A percentile compares a stretch with the other conserved stretches of the same genome.
Evolutionary conservation across 2,113 vertebrate genomes (phyloP).

Genomic region (Daphoenositta chrysoptera): DNA sequence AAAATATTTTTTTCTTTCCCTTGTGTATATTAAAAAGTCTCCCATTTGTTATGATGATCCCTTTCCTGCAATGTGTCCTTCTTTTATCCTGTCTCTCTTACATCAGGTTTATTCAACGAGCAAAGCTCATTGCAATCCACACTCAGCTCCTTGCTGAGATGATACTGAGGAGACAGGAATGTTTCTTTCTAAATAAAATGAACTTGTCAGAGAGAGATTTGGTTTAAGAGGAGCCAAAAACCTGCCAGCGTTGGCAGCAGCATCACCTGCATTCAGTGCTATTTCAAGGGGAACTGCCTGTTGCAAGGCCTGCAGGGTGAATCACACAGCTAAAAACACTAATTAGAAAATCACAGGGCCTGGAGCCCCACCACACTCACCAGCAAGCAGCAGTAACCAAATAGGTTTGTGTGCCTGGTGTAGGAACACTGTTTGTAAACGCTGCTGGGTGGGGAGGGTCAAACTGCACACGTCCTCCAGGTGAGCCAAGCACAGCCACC

Average conservation of each 20-base stretch:
- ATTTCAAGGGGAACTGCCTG: neutral
- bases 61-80: neutral
- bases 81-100: neutral
- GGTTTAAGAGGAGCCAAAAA: neutral
- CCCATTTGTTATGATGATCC: neutral
- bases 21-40: neutral
- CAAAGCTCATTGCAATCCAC: neutral
- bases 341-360: neutral
- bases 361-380: neutral
- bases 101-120: neutral
- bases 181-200: neutral
- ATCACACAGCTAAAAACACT: neutral
- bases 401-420: neutral
- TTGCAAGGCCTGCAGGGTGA: neutral
- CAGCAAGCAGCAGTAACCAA: neutral
- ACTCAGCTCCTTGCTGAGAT: neutral
- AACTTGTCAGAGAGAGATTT: neutral
- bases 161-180: neutral
- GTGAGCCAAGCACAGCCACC: neutral
- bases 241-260: neutral
- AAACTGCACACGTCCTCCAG: neutral
- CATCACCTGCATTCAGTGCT: accelerated
- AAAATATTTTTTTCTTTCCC: neutral
- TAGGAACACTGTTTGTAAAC: neutral
- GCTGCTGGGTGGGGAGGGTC: neutral